Percentiles rank a stretch among this genome's conserved stretches.
These are phyloP conservation scores for Poecilobothrus nobilitatus DNA, from an alignment of 2,888 invertebrate species.

Conservation along the genomic window DNA sequence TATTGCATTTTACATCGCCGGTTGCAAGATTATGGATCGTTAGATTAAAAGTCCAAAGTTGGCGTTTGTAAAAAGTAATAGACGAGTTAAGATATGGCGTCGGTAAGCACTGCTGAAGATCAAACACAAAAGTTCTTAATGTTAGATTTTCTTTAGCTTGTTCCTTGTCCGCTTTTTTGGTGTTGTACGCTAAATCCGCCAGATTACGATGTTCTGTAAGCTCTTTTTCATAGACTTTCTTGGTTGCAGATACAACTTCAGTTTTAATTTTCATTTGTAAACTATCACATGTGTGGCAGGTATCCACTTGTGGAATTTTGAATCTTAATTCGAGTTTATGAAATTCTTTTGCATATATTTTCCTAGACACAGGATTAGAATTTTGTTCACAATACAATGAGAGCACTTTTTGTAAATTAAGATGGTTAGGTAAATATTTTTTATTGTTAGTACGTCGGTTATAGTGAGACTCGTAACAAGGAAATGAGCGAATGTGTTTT, in stretches of 20 bases:
- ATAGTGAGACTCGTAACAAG: neutral
- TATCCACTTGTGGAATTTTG: neutral
- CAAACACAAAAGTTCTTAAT: neutral
- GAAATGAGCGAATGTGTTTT: neutral
- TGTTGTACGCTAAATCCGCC: neutral
- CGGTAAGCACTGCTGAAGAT: neutral
- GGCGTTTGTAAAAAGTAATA: conserved; percentile 9
- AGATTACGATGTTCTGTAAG: neutral
- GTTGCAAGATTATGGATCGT: conserved; percentile 10
- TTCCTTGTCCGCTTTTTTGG: neutral
- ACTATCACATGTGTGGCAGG: neutral
- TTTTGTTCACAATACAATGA: neutral
- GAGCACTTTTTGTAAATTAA: neutral
- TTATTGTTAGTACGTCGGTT: neutral
- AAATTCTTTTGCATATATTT: neutral
- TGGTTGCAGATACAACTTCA: neutral
- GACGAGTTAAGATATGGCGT: neutral
- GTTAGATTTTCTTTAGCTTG: neutral
- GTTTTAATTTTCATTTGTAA: neutral
- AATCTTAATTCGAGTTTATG: neutral
- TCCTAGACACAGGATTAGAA: neutral
- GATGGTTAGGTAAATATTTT: neutral
- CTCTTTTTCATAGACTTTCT: neutral
- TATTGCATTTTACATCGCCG: conserved; percentile 1
- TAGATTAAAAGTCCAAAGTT: conserved; percentile 11